Percentiles rank a stretch among this genome's conserved stretches.
Conservation (phyloP, 2,113 vertebrate species). For the Python bivittatus region DNA sequence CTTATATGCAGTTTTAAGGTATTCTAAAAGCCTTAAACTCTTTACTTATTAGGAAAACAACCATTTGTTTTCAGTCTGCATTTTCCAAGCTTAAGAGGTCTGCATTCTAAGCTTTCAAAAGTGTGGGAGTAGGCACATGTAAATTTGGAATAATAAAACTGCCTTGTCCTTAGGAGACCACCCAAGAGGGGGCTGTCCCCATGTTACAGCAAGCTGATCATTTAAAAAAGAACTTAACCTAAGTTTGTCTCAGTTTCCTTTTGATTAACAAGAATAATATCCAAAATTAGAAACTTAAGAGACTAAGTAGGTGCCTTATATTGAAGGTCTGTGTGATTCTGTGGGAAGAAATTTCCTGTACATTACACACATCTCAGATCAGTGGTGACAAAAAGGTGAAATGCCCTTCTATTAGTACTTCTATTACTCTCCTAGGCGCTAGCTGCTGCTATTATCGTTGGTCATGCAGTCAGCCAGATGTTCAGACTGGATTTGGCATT, state of each 20-base stretch:
- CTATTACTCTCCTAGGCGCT: background rate
- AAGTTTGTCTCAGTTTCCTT: background rate
- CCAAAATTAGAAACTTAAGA: background rate
- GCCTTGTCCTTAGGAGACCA: constrained; percentile 10
- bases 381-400: background rate
- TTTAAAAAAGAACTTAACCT: background rate
- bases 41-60: background rate
- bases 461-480: too few species aligned
- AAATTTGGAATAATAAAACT: background rate
- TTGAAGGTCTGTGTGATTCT: background rate
- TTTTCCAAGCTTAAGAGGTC: background rate
- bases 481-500: too few species aligned
- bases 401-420: background rate
- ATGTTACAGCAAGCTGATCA: background rate
- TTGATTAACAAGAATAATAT: background rate
- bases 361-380: background rate
- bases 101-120: background rate
- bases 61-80: background rate
- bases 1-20: background rate
- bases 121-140: background rate
- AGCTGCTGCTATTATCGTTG: background rate
- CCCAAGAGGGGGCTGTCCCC: background rate
- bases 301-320: background rate
- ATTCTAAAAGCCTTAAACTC: background rate
- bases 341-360: background rate